Base-by-base conservation (phyloP, 2,888 invertebrate genomes). In the Hedychridium roseum region DNA sequence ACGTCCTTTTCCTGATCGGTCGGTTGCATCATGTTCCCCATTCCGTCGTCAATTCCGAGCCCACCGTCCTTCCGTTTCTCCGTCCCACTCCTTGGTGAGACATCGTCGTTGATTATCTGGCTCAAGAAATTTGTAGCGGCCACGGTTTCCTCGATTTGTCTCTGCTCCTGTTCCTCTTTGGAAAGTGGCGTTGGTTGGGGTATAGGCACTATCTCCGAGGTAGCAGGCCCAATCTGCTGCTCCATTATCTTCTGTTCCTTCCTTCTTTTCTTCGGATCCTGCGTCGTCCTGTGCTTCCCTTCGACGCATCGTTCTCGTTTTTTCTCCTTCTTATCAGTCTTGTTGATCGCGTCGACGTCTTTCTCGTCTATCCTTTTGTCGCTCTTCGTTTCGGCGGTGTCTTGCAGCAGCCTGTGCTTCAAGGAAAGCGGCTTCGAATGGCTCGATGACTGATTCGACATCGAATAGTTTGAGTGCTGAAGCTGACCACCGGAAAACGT, bases 61-160 rank as follows among this genome's bases (percentile, higher is more conserved):
- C 39, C 51, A 30, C 26, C 44, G 9, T 74, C 73, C 51, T 74
- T 74, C 14, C 68, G 59, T 34, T 68, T 71, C 1, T 71, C 71
- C 3, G 49, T 38, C 5, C 56, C 45, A 4, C 53, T 57, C n/a
- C 70, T 65, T 7, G 64, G 48, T n/a, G 58, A 42, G 1, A 50
- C 49, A 43, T 72, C 72, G 2, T 75, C 73, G 41, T 79, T 79
- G 34, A 79, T 79, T 30, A 80, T 77, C 57, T 79, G 79, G 62
- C 79, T 79, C n/a, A 80, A 68, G 30, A 76, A 74, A 60, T 76
- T 79, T 4, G 79, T 80, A 11, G 80, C 80, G 1, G 80, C 79
- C 45, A 76, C 73, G 2, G 80, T 80, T 52, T 80, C 79, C 32
- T 79, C 79, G 42, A 76, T 76, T 43, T 76, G 74, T 14, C 72